Evolutionary conservation across 2,797 vertebrate species (phyloP).

Genomic region (Atherinosoma microstoma): DNA sequence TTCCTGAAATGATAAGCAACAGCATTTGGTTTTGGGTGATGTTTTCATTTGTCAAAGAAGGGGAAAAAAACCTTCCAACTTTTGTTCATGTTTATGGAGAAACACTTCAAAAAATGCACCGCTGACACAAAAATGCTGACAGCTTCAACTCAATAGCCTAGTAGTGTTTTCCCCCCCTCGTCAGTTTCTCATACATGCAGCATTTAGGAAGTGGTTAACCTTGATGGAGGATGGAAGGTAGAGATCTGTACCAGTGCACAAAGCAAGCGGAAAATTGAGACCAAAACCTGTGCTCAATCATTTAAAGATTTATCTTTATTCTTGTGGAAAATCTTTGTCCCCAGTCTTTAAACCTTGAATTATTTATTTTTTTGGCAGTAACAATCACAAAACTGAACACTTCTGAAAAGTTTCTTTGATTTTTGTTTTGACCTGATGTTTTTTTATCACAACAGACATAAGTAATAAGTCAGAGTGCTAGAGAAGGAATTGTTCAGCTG

Average conservation of each 20-base stretch:
- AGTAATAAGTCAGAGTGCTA: no score
- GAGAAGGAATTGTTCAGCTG: not conserved
- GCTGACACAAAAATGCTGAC: constrained; percentile 26
- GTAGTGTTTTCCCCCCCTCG: not conserved
- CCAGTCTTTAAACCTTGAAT: not conserved
- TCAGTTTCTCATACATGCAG: constrained; percentile 32
- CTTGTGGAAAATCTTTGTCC: constrained; percentile 6
- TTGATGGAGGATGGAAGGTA: constrained; percentile 43
- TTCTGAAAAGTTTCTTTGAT: not conserved
- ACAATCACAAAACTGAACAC: not conserved
- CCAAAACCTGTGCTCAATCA: constrained; percentile 7
- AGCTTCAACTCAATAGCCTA: constrained; percentile 7
- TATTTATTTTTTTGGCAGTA: no score
- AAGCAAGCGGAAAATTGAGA: constrained; percentile 59
- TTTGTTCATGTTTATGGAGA: constrained; percentile 9
- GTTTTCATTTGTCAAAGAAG: constrained; percentile 10
- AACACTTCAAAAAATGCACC: not conserved
- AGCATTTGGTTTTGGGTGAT: not conserved
- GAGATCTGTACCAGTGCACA: constrained; percentile 35
- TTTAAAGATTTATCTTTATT: constrained; percentile 7
- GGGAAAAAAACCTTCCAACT: no score
- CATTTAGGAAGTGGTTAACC: constrained; percentile 73
- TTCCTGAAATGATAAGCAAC: not conserved
- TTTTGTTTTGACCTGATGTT: not conserved
- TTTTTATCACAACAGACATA: not conserved